Evolutionary conservation across 2,113 vertebrate genomes (phyloP).

Genomic region (Pimephales promelas): DNA sequence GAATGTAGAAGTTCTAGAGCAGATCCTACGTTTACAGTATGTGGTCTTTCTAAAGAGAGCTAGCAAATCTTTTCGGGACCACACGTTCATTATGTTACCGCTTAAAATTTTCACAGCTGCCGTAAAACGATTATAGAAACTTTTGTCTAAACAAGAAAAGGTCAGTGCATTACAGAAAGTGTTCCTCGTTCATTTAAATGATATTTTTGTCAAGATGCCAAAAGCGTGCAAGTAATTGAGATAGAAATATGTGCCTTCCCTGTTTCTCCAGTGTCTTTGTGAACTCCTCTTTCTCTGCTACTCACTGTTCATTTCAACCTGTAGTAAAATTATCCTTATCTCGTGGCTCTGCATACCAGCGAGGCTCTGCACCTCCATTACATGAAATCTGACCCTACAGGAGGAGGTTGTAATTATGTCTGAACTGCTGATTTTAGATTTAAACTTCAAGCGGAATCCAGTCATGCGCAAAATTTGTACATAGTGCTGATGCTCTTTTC

Average conservation of each 20-base stretch:
- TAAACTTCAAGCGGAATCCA: conserved; percentile 57
- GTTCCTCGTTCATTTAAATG: background rate
- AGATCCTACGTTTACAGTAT: background rate
- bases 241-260: background rate
- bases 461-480: conserved; percentile 61
- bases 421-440: conserved; percentile 60
- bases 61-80: background rate
- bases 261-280: conserved; percentile 23
- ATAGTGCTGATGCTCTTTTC: conserved; percentile 48
- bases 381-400: conserved; percentile 49
- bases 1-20: background rate
- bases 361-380: conserved; percentile 53
- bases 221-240: background rate
- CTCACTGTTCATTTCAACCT: conserved; percentile 35
- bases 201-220: background rate
- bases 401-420: conserved; percentile 60
- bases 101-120: background rate
- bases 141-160: background rate
- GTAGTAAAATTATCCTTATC: conserved; percentile 55
- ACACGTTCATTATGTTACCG: background rate
- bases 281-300: conserved; percentile 4
- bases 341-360: conserved; percentile 31
- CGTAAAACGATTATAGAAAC: background rate
- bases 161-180: background rate
- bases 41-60: background rate